Conservation (phyloP, 1,140 invertebrate species). For the Bursaphelenchus mucronatus region DNA sequence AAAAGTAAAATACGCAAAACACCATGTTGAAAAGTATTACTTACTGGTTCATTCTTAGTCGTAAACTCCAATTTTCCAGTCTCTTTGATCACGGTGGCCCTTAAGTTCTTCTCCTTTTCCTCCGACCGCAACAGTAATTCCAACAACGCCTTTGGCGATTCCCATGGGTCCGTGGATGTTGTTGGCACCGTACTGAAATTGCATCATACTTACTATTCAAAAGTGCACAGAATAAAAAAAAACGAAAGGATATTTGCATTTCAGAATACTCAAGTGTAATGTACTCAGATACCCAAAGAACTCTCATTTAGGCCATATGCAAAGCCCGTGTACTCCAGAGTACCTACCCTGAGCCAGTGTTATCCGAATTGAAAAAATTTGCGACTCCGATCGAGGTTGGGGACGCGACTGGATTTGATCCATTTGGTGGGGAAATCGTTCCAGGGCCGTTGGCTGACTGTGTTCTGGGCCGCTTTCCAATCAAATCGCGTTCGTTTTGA, state of each 20-base stretch:
- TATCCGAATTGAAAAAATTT: not conserved
- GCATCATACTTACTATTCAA: no score
- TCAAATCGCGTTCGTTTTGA: constrained; percentile 57
- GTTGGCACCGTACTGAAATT: not conserved
- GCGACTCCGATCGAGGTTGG: not conserved
- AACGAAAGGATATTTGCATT: no score
- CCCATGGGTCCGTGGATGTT: constrained; percentile 36
- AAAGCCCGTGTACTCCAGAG: no score
- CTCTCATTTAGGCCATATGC: no score
- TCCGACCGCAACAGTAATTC: constrained; percentile 50
- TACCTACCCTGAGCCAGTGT: no score
- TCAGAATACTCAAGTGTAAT: no score
- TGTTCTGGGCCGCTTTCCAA: constrained; percentile 49
- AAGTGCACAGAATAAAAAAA: no score
- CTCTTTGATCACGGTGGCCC: constrained; percentile 57
- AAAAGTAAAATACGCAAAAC: not conserved
- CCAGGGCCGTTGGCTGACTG: constrained; percentile 20
- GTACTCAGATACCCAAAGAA: no score
- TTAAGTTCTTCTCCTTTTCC: constrained; percentile 51
- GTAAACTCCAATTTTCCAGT: constrained; percentile 56
- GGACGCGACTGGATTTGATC: constrained; percentile 1
- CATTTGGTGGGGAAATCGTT: constrained; percentile 24
- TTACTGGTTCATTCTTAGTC: constrained; percentile 41
- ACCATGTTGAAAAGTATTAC: not conserved
- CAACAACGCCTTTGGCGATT: constrained; percentile 33